phyloP scores from a whole-genome alignment of 2,797 vertebrate species.

The Coracias cyanogaster region DNA sequence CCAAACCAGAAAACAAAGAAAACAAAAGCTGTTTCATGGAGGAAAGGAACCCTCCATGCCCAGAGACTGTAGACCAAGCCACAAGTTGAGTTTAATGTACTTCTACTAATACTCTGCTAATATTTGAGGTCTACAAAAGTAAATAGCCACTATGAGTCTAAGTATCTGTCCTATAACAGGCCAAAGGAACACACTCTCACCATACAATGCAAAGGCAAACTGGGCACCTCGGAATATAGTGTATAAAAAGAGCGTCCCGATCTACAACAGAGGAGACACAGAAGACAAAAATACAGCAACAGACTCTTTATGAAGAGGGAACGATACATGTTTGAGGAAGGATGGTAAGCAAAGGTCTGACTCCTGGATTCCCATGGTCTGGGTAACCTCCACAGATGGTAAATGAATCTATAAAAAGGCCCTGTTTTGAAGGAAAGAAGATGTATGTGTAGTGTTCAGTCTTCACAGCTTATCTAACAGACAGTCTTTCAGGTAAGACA shows the following conservation, averaged over 20 bases:
- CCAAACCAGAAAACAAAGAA: not conserved
- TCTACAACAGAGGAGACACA: not conserved
- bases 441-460: not conserved
- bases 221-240: not conserved
- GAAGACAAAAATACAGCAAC: not conserved
- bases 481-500: not conserved
- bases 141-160: not conserved
- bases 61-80: not conserved
- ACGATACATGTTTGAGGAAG: not conserved
- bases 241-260: not conserved
- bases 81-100: not conserved
- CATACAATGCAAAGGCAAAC: not conserved
- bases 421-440: not conserved
- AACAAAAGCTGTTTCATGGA: not conserved
- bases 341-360: not conserved
- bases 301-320: not conserved
- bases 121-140: not conserved
- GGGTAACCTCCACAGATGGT: rapidly evolving
- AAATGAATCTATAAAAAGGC: not conserved
- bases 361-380: not conserved
- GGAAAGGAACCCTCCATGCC: not conserved
- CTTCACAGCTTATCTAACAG: not conserved
- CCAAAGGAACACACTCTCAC: not conserved
- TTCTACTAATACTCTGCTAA: not conserved
- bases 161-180: not conserved